Conservation (phyloP, 2,113 vertebrate species). For the Mustela lutreola region DNA sequence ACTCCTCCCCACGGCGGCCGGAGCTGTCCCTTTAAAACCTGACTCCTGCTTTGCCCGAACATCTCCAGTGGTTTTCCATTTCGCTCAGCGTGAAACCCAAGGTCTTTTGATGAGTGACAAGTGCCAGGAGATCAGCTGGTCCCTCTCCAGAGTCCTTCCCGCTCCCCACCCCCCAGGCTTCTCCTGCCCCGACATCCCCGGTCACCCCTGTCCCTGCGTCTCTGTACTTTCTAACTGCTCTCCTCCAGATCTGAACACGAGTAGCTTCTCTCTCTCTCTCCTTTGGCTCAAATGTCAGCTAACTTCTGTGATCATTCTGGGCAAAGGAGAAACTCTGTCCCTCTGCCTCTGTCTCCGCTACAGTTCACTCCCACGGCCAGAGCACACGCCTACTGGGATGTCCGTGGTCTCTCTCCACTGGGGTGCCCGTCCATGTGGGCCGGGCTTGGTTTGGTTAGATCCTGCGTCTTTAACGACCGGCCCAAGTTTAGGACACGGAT, state of each 20-base stretch:
- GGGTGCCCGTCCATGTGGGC: fast-evolving
- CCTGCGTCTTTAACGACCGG: background rate
- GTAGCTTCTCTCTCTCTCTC: background rate
- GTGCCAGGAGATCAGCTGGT: background rate
- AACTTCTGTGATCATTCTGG: background rate
- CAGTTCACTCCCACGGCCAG: too few species aligned
- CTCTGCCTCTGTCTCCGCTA: background rate
- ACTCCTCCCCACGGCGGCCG: background rate
- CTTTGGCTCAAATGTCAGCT: background rate
- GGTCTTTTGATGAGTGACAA: background rate
- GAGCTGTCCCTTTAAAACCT: background rate
- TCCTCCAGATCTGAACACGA: background rate
- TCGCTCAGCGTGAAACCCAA: background rate
- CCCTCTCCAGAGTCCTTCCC: background rate
- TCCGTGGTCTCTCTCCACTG: background rate
- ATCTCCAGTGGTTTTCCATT: background rate
- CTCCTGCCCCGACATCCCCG: too few species aligned
- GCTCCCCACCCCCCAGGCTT: background rate
- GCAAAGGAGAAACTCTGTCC: background rate
- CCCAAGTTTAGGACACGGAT: background rate
- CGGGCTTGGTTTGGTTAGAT: background rate
- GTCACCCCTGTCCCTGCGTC: background rate
- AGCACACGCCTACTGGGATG: fast-evolving
- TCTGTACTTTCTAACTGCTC: fast-evolving
- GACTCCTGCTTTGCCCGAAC: background rate